Base-by-base conservation (phyloP, 2,888 invertebrate species). In the Cantharis lateralis region DNA sequence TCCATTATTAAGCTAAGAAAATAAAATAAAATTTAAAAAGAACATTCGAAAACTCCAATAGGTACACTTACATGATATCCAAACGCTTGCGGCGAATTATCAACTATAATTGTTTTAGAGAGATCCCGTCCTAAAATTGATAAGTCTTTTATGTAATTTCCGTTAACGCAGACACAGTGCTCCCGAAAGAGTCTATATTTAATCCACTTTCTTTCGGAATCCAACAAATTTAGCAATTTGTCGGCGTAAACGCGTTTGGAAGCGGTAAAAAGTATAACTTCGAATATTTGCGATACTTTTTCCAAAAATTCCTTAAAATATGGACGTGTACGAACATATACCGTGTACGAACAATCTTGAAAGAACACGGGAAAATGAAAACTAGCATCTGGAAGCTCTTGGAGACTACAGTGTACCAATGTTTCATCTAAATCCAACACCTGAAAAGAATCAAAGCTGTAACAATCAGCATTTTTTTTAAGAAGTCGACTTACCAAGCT, bases 231-330 rank as follows among this genome's bases (percentile, higher is more conserved):
- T 84, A 98, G 91, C 81, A 98, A 91, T 81, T 97, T 94, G 88
- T 98, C 97, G 0, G 98, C 98, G 87, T 98, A 98, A 66, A 98
- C 96, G 70, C 97, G 92, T 89, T 98, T 98, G 85, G 96, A 96
- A 63, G 98, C 98, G 0, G 98, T 98, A 90, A 98, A 98, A 74
- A 98, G 89, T 72, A 98, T 97, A 20, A 98, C 97, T 88, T 98
- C 98, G 89, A 95, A 98, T 78, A 94, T 87, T 9, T 94, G 92
- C 0, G 97, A 95, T 62, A 97, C 87, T 77, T 94, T 93, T 83
- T 97, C 95, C 82, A 98, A 91, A 89, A 98, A 98, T 89, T 98
- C 97, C 10, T 94, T 92, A 88, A 98, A 96, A 88, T 92, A 95
- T 0, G 98, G 98, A 70, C 98, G 91, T 0, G 98, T 97, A 82